Evolutionary conservation across 2,113 vertebrate genomes (phyloP).

Genomic region (Hippocampus zosterae): DNA sequence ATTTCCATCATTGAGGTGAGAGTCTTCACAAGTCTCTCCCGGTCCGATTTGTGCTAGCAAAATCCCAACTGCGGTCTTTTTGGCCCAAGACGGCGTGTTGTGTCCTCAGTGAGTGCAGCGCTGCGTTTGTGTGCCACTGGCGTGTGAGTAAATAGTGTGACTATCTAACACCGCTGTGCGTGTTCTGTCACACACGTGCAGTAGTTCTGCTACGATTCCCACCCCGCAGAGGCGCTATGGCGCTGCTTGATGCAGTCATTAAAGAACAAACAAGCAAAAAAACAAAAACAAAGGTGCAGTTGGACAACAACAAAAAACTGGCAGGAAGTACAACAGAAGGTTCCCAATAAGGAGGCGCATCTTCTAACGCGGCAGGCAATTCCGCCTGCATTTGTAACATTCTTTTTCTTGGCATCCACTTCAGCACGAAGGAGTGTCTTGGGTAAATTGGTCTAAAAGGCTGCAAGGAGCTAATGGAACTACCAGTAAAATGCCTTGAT

Average conservation of each 20-base stretch:
- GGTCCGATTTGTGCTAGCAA: conserved; percentile 29
- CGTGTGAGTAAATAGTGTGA: conserved; percentile 61
- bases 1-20: conserved; percentile 69
- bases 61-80: conserved; percentile 42
- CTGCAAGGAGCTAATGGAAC: conserved; percentile 45
- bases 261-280: too few species aligned
- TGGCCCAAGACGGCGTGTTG: conserved; percentile 29
- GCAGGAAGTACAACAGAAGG: conserved; percentile 8
- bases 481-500: conserved; percentile 2
- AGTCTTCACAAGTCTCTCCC: conserved; percentile 62
- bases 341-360: conserved; percentile 25
- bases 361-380: conserved; percentile 44
- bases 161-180: conserved; percentile 55
- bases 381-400: conserved; percentile 66
- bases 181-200: conserved; percentile 28
- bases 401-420: conserved; percentile 42
- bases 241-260: background rate
- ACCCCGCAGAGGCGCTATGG: background rate
- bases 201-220: conserved; percentile 29
- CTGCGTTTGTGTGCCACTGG: conserved; percentile 59
- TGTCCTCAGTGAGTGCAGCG: conserved; percentile 41
- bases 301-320: conserved; percentile 24
- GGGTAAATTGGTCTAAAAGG: conserved; percentile 32
- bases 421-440: conserved; percentile 17
- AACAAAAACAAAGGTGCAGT: background rate